Percentiles rank a stretch among this genome's conserved stretches.
These are phyloP conservation scores for Pangasius djambal DNA, from an alignment of 2,797 vertebrate genomes.

Conservation along the genomic window DNA sequence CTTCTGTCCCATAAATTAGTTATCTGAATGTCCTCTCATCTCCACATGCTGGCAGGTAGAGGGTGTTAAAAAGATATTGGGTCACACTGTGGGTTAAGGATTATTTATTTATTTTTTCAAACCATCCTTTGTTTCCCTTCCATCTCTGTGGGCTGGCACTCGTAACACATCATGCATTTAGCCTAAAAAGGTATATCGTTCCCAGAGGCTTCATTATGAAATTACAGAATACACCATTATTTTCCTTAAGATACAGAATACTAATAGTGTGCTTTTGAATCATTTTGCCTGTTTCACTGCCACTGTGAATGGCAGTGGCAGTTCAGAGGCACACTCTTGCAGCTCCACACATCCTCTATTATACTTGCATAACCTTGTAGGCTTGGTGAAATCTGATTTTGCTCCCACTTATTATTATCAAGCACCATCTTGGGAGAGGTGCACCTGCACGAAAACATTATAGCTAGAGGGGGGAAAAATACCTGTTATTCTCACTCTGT, in stretches of 20 bases:
- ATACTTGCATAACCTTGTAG: constrained; percentile 41
- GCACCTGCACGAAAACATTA: constrained; percentile 24
- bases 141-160: constrained; percentile 23
- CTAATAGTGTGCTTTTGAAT: constrained; percentile 49
- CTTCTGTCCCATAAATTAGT: background rate
- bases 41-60: background rate
- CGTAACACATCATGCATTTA: constrained; percentile 39
- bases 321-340: constrained; percentile 16
- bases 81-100: background rate
- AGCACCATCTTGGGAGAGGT: constrained; percentile 26
- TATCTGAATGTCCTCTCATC: background rate
- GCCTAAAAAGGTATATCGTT: constrained; percentile 42
- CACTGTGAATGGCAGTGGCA: constrained; percentile 30
- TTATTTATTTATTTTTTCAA: background rate
- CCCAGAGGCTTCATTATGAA: constrained; percentile 44
- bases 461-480: constrained; percentile 26
- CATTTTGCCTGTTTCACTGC: constrained; percentile 32
- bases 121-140: constrained; percentile 3
- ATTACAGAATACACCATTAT: constrained; percentile 46
- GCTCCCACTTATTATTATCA: constrained; percentile 35
- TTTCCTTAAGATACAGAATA: constrained; percentile 39
- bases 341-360: constrained; percentile 25
- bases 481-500: constrained; percentile 44
- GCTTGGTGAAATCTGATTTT: constrained; percentile 37
- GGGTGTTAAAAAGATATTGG: background rate